Conservation (phyloP, 1,140 invertebrate genomes). For the Philopotamus ludificatus region DNA sequence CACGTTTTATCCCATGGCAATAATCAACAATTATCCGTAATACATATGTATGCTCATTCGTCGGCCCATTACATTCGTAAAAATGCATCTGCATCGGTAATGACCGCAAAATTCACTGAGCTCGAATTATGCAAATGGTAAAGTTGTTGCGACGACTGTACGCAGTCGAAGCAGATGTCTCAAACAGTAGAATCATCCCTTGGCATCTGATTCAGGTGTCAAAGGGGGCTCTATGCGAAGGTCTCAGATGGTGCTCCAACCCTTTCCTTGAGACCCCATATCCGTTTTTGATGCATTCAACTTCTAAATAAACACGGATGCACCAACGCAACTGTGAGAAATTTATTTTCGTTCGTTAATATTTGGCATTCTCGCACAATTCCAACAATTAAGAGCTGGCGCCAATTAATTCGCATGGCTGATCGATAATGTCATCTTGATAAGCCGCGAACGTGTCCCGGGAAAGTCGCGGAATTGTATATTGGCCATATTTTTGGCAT, state of each 20-base stretch:
- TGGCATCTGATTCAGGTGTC: slow-evolving; percentile 17
- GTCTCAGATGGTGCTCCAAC: no score
- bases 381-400: no score
- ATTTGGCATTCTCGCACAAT: slow-evolving; percentile 1
- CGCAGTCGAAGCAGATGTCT: slow-evolving; percentile 19
- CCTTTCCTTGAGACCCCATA: slow-evolving; percentile 13
- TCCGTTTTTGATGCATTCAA: background rate
- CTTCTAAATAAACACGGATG: background rate
- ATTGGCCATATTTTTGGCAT: background rate
- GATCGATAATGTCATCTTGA: background rate
- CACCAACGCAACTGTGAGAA: background rate
- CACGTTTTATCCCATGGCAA: no score
- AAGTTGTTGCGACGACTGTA: background rate
- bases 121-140: no score
- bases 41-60: no score
- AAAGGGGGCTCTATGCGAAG: background rate
- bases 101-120: no score
- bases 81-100: no score
- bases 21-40: no score
- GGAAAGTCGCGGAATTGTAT: background rate
- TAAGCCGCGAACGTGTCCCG: background rate
- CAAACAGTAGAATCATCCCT: slow-evolving; percentile 14
- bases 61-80: no score
- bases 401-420: background rate
- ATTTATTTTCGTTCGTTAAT: background rate